Conservation (phyloP, 2,113 vertebrate genomes). For the Panthera leo region DNA sequence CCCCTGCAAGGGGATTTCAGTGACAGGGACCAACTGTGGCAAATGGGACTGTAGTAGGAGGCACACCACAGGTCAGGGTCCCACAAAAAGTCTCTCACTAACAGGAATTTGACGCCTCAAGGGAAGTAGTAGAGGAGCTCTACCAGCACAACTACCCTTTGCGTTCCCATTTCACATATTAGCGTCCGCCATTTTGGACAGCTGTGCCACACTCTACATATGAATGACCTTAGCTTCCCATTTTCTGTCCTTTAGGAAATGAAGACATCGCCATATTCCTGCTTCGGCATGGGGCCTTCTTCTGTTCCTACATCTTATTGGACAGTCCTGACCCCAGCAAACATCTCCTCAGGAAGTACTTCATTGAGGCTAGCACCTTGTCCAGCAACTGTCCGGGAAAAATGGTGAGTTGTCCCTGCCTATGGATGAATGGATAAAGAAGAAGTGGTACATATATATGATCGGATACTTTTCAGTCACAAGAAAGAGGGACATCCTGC, state of each 20-base stretch:
- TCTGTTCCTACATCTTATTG: slow-evolving; percentile 95
- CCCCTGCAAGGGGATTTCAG: background rate
- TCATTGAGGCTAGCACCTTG: slow-evolving; percentile 80
- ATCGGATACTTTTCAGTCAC: background rate
- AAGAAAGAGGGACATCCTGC: background rate
- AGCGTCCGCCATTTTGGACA: background rate
- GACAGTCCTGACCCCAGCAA: slow-evolving; percentile 92
- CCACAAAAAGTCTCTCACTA: background rate
- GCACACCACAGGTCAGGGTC: background rate
- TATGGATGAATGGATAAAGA: fast-evolving
- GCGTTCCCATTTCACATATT: slow-evolving; percentile 35
- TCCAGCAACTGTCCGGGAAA: slow-evolving; percentile 77
- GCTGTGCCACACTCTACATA: fast-evolving
- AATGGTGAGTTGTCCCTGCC: slow-evolving; percentile 78
- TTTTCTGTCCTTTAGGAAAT: slow-evolving; percentile 85
- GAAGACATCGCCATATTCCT: slow-evolving; percentile 93
- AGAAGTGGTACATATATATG: background rate
- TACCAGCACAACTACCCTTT: background rate
- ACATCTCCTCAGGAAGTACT: slow-evolving; percentile 89
- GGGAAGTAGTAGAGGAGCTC: background rate
- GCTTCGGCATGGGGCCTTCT: slow-evolving; percentile 92
- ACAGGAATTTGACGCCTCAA: fast-evolving
- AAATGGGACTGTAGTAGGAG: background rate
- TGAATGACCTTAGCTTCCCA: background rate
- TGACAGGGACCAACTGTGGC: background rate